Base-by-base conservation (phyloP, 2,888 invertebrate genomes). In the Pecten maximus region DNA sequence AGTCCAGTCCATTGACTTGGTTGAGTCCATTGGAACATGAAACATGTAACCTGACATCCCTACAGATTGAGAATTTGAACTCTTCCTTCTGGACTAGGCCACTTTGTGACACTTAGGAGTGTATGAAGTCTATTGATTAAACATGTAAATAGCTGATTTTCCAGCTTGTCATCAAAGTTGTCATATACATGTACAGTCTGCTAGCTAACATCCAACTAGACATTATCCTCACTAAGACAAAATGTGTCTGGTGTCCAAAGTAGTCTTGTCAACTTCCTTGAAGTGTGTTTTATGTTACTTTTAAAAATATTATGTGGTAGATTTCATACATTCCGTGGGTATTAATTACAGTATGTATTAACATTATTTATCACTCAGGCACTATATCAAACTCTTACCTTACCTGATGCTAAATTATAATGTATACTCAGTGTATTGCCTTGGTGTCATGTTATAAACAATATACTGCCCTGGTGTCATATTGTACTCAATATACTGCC, bases 21-120 rank as follows among this genome's bases (percentile, higher is more conserved):
- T 60, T 28, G 28, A 60, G 60, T 74, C 28, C 74, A 35, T 74
- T 10, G 4, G 60, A 60, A 60, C 60, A 60, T 74, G 74, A 35
- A n/a, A 74, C 74, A 74, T 74, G 74, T 74, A 74, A 6, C 74
- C 74, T 74, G 28, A 35, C 74, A 74, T 28, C 74, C 74, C 74
- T 74, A 6, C 74, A 74, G 35, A 28, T 74, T 8, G 35, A 10
- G 35, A 28, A 35, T 6, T 74, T 28, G 28, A n/a, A 28, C 28
- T 74, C 35, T 74, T 35, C 74, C 35, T 74, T 28, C 74, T 74
- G 74, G 74, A 28, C 74, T 74, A 74, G 74, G 74, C 74, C 74
- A 74, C 74, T 74, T 28, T 2, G 4, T 35, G 28, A 74, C 74
- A 28, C 0, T 74, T 35, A n/a, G n/a, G n/a, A 35, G 74, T 74